Base-by-base conservation (phyloP, 2,113 vertebrate genomes). In the Labrus mixtus region DNA sequence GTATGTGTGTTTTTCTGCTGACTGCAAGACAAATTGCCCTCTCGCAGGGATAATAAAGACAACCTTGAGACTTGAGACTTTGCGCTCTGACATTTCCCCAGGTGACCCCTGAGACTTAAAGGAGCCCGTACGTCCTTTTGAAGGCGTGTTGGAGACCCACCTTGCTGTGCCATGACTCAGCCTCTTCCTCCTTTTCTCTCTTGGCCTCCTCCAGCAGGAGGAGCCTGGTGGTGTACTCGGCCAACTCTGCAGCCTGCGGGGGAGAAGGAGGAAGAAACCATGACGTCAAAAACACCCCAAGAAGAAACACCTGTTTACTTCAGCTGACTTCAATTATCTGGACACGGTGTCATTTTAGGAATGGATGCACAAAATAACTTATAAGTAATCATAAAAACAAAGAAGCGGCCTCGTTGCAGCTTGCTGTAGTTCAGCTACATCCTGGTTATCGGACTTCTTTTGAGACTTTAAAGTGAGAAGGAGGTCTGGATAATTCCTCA, bases 211-310 rank as follows among this genome's bases (percentile, higher is more conserved):
- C 97, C 79, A 98, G 93, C 19, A 95, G 83, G 0, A 94, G 77
- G n/a, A 98, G 96, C 91, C 93, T 96, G 76, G 95, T 93, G 0
- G 94, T 96, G 76, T 96, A 97, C 83, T 97, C 96, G 0, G 96
- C 96, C 15, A 99, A 93, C 45, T 99, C 98, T 2, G 96, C 86
- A 25, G 97, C 93, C 98, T 99, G 80, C 43, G 19, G 48, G 46
- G 48, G 17, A 50, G 46, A 8, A 51, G 48, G 8, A 51, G 48
- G 46, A 51, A n/a, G 48, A 83, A 48, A 58, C 13, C 9, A 3
- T 51, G 43, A 48, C 11, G 15, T 62, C 37, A 78, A 58, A 78
- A 62, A 67, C 57, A 25, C 4, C 4, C 8, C 15, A 5, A 43
- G 6, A 63, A 60, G 0, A 68, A 51, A 67, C 13, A 54, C 43